Evolutionary conservation across 2,888 invertebrate genomes (phyloP), one percentile per base, ranked within the genome.

Genomic region (Nemapogon koenigi): DNA sequence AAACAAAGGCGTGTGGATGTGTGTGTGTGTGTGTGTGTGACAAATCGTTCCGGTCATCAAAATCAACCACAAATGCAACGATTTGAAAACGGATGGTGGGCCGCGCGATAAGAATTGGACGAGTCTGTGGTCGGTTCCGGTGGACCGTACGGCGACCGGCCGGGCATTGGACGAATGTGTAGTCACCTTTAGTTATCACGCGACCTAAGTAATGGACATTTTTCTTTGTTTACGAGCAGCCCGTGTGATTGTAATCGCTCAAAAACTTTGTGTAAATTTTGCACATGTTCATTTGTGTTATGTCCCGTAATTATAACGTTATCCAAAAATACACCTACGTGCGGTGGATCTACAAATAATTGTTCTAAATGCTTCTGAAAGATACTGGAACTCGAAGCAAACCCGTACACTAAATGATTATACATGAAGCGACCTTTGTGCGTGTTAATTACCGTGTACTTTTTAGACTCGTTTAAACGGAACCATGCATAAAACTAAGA

Each of bases 371-470:
- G 39, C 8, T 46, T 39, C 29, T 50, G 48, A 35, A 48, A 49
- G n/a, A 45, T 46, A 2, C 42, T 43, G 3, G 47, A 45, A 14
- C 45, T 43, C 1, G 45, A 46, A 1, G 46, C 8, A 6, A 49
- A 15, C 0, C 47, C 49, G 30, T 44, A 48, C 4, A 47, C 37
- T 2, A 50, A 22, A 4, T 46, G 17, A 28, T 50, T 50, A 17
- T 46, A 49, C 18, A 15, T 37, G 19, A 41, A 50, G 4, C 47
- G 26, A 0, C 48, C 47, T 16, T 41, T 43, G 28, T 48, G 48
- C 1, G 49, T 50, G 25, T 48, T 48, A 13, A 46, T 44, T 0
- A 46, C 44, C 1, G 45, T 44, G 18, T 36, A 46, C 17, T 35
- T 38, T 11, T 31, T 41, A 3, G 41, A 37, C 2, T 43, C 44